Conservation (phyloP, 2,888 invertebrate species). For the Harpalus rubripes region DNA sequence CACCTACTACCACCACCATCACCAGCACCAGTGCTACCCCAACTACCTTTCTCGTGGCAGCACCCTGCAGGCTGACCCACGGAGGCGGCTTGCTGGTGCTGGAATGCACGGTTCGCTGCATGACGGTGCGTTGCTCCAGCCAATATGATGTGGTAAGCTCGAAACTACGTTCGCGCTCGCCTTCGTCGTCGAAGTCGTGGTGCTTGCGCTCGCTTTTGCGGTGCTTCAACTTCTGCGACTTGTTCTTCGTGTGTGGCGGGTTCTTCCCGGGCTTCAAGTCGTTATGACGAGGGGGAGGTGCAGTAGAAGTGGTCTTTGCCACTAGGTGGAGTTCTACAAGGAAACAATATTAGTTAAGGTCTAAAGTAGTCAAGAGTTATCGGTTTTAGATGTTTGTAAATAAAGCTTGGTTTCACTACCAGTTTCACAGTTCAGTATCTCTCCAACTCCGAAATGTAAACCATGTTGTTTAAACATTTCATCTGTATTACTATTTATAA, state of each 20-base stretch:
- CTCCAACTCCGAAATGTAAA: too few species aligned
- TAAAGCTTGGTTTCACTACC: too few species aligned
- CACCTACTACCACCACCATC: slow-evolving; percentile 69
- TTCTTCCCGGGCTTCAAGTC: slow-evolving; percentile 75
- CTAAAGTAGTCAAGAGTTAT: too few species aligned
- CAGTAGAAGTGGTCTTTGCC: slow-evolving; percentile 75
- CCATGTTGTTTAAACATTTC: too few species aligned
- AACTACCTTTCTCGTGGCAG: slow-evolving; percentile 67
- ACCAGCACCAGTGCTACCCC: slow-evolving; percentile 28
- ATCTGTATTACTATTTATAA: too few species aligned
- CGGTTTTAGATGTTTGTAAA: too few species aligned
- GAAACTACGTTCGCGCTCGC: slow-evolving; percentile 73
- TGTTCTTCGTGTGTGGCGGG: slow-evolving; percentile 70
- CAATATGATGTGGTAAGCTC: slow-evolving; percentile 73
- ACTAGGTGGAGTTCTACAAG: slow-evolving; percentile 74
- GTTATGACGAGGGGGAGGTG: slow-evolving; percentile 73
- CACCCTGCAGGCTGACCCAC: slow-evolving; percentile 73
- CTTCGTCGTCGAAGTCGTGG: slow-evolving; percentile 69
- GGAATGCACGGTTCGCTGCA: slow-evolving; percentile 72
- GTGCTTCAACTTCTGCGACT: slow-evolving; percentile 73
- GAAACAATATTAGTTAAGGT: not conserved
- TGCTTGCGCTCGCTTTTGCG: slow-evolving; percentile 70
- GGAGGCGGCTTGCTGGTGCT: slow-evolving; percentile 74
- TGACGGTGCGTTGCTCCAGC: slow-evolving; percentile 72
- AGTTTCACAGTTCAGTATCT: too few species aligned